Percentiles rank a stretch among this genome's conserved stretches.
These are phyloP conservation scores for Tyto alba DNA, from an alignment of 2,113 vertebrate species.

Conservation along the genomic window DNA sequence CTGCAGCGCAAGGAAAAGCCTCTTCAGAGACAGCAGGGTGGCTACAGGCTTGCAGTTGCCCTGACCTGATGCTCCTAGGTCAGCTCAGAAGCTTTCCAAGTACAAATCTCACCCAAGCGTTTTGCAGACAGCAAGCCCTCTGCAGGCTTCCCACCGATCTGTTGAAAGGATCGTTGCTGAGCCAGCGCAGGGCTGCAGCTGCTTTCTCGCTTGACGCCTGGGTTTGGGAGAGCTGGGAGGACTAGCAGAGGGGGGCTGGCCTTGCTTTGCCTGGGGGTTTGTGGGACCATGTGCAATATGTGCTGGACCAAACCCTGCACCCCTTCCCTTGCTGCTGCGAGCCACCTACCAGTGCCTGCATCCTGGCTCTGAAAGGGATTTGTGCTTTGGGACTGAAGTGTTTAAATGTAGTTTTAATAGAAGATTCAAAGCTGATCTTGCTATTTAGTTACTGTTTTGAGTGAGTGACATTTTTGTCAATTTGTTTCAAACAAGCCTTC, in stretches of 20 bases:
- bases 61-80: neutral
- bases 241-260: fast-evolving
- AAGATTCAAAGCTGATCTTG: neutral
- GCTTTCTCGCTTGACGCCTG: neutral
- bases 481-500: neutral
- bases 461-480: neutral
- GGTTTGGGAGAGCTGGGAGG: neutral
- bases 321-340: neutral
- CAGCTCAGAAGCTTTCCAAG: neutral
- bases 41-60: neutral
- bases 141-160: fast-evolving
- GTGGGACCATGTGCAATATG: neutral
- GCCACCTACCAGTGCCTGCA: neutral
- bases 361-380: neutral
- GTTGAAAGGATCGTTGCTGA: neutral
- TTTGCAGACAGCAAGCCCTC: neutral
- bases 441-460: neutral
- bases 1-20: neutral
- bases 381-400: neutral
- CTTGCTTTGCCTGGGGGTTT: neutral
- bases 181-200: neutral
- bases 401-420: slow-evolving; percentile 13
- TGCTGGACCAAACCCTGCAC: neutral
- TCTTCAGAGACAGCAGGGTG: neutral
- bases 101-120: fast-evolving